Conservation (phyloP, 2,888 invertebrate genomes). For the Philopedon plagiatum region DNA sequence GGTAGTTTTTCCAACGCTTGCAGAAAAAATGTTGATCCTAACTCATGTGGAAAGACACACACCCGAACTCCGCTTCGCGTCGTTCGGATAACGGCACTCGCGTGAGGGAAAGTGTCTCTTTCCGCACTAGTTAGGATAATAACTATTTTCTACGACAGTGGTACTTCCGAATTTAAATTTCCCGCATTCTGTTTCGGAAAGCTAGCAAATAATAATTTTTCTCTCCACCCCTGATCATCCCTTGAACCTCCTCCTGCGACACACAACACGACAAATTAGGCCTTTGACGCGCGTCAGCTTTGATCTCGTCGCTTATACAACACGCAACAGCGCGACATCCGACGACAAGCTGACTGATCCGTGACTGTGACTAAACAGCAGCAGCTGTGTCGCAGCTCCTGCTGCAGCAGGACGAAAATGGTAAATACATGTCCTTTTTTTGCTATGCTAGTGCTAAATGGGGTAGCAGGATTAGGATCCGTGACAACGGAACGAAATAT, state of each 20-base stretch:
- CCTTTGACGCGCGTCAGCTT: constrained; percentile 64
- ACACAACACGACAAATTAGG: constrained; percentile 65
- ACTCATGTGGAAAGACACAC: too few relatives aligned
- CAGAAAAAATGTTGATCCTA: too few relatives aligned
- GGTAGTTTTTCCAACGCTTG: too few relatives aligned
- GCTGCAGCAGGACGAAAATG: constrained; percentile 22
- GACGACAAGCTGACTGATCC: constrained; percentile 59
- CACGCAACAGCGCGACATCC: constrained; percentile 26
- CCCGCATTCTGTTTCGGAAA: too few relatives aligned
- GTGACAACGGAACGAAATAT: neutral
- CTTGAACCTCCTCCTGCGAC: constrained; percentile 11
- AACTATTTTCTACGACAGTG: too few relatives aligned
- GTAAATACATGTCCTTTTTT: constrained; percentile 31
- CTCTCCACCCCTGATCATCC: constrained; percentile 10
- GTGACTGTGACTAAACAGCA: constrained; percentile 62
- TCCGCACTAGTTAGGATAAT: too few relatives aligned
- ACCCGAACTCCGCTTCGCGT: too few relatives aligned
- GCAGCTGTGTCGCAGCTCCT: constrained; percentile 27
- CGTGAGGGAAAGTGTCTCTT: too few relatives aligned
- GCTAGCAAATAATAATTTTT: neutral
- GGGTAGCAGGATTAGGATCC: neutral
- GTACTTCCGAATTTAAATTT: too few relatives aligned
- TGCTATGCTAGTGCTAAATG: constrained; percentile 1
- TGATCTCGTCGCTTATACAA: constrained; percentile 3
- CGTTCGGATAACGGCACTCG: too few relatives aligned